Evolutionary conservation across 2,113 vertebrate species (phyloP).

Genomic region (Charadrius vociferus): DNA sequence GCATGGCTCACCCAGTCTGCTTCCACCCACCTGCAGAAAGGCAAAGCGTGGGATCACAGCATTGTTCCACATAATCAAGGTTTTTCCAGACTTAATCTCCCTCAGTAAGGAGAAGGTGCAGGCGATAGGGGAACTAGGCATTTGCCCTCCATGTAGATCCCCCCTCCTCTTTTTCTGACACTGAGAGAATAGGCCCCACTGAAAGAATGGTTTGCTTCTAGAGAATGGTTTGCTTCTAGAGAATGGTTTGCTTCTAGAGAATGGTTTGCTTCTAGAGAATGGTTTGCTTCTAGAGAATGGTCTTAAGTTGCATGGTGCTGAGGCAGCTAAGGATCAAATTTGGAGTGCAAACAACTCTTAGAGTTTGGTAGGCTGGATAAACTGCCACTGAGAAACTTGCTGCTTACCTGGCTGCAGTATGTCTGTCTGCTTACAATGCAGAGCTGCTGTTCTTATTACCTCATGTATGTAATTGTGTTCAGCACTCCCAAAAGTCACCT

Average conservation of each 20-base stretch:
- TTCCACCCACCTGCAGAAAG: not conserved
- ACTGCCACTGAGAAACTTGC: not conserved
- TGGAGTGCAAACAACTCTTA: not conserved
- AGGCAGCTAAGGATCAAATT: not conserved
- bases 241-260: not conserved
- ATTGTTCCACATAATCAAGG: not conserved
- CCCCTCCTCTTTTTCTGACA: not conserved
- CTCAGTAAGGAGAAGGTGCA: not conserved
- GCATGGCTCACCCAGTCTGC: not conserved
- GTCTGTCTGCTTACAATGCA: not conserved
- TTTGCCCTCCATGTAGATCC: not conserved
- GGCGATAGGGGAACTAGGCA: not conserved
- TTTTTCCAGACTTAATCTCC: not conserved
- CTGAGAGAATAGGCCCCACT: not conserved
- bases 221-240: not conserved
- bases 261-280: not conserved
- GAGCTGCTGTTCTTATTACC: not conserved
- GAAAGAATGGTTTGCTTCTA: not conserved
- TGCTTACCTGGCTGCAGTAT: not conserved
- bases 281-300: not conserved
- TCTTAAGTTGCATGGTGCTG: not conserved
- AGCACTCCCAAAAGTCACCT: too few relatives aligned
- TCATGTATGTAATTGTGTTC: not conserved
- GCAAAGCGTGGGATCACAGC: not conserved
- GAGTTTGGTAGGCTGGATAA: not conserved